phyloP scores from a whole-genome alignment of 2,888 invertebrate species.

The Harmothoe impar region DNA sequence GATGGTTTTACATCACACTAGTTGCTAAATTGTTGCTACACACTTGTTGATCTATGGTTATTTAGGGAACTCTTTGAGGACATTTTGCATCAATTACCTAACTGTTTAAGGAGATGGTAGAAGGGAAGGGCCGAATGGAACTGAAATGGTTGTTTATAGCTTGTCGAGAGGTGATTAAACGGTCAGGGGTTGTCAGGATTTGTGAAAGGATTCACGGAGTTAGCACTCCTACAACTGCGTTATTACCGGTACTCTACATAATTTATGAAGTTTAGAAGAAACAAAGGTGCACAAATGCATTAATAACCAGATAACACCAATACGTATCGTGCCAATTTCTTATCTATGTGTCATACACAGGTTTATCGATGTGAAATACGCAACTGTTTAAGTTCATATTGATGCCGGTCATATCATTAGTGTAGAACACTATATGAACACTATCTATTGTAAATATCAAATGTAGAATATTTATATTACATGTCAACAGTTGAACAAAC shows the following conservation, averaged over 20 bases:
- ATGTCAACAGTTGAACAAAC: neutral
- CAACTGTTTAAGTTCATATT: neutral
- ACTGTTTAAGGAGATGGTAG: too few relatives aligned
- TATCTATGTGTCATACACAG: too few relatives aligned
- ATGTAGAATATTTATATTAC: neutral
- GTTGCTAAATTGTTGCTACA: neutral
- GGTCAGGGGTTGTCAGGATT: too few relatives aligned
- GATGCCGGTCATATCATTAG: neutral
- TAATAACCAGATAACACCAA: neutral
- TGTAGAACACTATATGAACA: constrained; percentile 9
- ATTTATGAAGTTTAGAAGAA: neutral
- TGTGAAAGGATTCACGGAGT: too few relatives aligned
- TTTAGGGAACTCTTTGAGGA: neutral
- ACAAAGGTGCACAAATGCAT: neutral
- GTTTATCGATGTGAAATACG: neutral
- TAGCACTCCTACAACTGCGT: too few relatives aligned
- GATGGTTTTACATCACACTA: neutral
- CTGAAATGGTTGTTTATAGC: too few relatives aligned
- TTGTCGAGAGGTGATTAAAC: too few relatives aligned
- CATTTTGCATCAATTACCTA: neutral
- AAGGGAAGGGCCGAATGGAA: too few relatives aligned
- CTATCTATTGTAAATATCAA: neutral
- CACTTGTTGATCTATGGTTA: neutral
- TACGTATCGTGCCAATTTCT: neutral
- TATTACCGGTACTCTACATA: too few relatives aligned